A percentile compares a stretch with the other conserved stretches of the same genome.
phyloP scores from a whole-genome alignment of 2,797 vertebrate genomes.

The Peromyscus nudipes region DNA sequence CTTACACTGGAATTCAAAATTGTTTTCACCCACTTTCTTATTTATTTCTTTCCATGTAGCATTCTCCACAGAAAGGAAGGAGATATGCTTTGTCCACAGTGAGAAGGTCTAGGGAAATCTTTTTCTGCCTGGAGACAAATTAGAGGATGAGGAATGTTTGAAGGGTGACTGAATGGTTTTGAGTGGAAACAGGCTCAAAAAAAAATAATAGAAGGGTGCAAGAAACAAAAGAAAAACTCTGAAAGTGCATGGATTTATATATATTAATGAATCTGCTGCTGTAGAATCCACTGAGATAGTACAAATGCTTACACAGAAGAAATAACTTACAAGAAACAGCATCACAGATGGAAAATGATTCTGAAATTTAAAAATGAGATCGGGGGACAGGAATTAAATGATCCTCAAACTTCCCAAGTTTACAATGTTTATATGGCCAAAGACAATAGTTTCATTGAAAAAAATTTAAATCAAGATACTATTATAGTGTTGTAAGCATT shows the following conservation, averaged over 20 bases:
- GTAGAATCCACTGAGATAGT: not conserved
- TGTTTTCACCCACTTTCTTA: not conserved
- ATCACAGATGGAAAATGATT: not conserved
- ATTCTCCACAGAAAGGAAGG: not conserved
- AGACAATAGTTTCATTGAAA: not conserved
- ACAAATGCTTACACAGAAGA: not conserved
- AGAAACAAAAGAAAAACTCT: not conserved
- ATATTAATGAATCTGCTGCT: not conserved
- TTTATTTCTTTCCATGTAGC: constrained; percentile 8
- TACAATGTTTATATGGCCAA: not conserved
- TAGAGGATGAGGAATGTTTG: not conserved
- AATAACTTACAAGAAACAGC: not conserved
- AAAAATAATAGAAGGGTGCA: not conserved
- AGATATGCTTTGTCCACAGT: accelerated
- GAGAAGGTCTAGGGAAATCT: not conserved
- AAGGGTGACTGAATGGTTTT: not conserved
- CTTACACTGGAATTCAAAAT: constrained; percentile 30
- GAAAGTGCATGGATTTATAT: not conserved
- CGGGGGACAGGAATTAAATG: not conserved
- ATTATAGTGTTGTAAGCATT: not conserved
- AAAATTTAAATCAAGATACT: not conserved
- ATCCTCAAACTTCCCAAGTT: not conserved
- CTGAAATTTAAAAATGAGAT: not conserved
- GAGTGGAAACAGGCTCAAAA: not conserved
- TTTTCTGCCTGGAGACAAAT: not conserved